A percentile compares a stretch with the other conserved stretches of the same genome.
These are phyloP conservation scores for Poecilus cupreus DNA, from an alignment of 2,888 invertebrate species.

Conservation along the genomic window DNA sequence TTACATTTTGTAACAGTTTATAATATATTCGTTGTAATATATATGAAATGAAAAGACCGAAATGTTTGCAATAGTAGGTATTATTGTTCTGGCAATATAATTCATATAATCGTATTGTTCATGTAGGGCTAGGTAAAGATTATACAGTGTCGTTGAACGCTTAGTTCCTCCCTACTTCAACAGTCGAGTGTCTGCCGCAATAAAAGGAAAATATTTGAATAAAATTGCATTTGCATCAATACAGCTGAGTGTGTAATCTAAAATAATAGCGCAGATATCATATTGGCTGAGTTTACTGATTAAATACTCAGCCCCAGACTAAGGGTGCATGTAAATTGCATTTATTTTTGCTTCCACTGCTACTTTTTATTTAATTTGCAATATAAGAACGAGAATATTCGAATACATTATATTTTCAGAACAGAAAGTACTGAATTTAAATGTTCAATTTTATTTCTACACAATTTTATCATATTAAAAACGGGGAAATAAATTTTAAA, in stretches of 20 bases:
- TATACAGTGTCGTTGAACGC: too few relatives aligned
- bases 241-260: background rate
- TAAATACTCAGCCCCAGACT: constrained; percentile 8
- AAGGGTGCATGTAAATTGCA: constrained; percentile 53
- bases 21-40: too few relatives aligned
- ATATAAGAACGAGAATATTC: constrained; percentile 28
- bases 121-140: too few relatives aligned
- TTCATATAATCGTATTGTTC: too few relatives aligned
- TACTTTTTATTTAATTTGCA: constrained; percentile 45
- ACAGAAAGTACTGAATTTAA: constrained; percentile 41
- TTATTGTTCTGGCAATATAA: too few relatives aligned
- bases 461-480: background rate
- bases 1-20: too few relatives aligned
- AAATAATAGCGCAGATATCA: constrained; percentile 16
- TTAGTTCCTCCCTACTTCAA: too few relatives aligned
- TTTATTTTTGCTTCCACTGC: constrained; percentile 47
- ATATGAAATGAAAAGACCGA: too few relatives aligned
- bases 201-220: background rate
- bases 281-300: constrained; percentile 22
- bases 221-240: background rate
- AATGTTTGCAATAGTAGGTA: too few relatives aligned
- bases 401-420: constrained; percentile 39
- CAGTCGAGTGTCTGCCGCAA: too few relatives aligned
- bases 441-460: constrained; percentile 45
- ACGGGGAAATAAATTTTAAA: too few relatives aligned